These are phyloP conservation scores for Diadema setosum DNA, from an alignment of 35 echinoderm and acorn worm species.

Conservation along the genomic window DNA sequence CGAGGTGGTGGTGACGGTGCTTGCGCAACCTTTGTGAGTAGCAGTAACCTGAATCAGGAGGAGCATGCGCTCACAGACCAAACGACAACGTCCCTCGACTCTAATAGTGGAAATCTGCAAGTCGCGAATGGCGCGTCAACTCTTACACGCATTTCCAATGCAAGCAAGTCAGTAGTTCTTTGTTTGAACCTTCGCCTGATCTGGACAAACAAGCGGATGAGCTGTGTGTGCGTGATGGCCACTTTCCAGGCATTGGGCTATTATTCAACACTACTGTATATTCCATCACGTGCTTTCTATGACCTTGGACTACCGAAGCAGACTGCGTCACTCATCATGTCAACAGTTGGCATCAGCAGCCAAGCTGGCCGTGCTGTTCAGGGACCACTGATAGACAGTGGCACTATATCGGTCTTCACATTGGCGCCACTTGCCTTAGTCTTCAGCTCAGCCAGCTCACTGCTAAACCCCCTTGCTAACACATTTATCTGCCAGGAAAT, in stretches of 20 bases:
- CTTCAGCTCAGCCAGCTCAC: neutral
- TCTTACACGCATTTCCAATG: too few species aligned
- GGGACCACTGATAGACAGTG: slow-evolving; percentile 15
- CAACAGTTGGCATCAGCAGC: slow-evolving; percentile 42
- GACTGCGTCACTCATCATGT: slow-evolving; percentile 43
- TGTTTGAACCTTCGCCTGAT: slow-evolving; percentile 19
- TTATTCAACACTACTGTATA: neutral
- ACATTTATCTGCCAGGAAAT: neutral
- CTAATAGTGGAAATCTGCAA: too few species aligned
- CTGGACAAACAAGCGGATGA: neutral
- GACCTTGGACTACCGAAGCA: neutral
- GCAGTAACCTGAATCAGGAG: too few species aligned
- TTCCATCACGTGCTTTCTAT: slow-evolving; percentile 17
- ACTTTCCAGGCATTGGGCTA: slow-evolving; percentile 14
- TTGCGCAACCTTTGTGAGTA: too few species aligned
- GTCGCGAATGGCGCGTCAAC: too few species aligned
- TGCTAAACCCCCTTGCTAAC: slow-evolving; percentile 26
- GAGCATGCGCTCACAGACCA: too few species aligned
- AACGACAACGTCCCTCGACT: too few species aligned
- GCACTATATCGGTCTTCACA: neutral
- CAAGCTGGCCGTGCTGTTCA: neutral
- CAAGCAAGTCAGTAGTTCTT: too few species aligned
- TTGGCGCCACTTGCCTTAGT: neutral
- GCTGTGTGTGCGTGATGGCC: neutral
- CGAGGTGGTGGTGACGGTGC: too few species aligned